phyloP scores from a whole-genome alignment of 2,888 invertebrate genomes.

The Stenchaetothrips biformis region DNA sequence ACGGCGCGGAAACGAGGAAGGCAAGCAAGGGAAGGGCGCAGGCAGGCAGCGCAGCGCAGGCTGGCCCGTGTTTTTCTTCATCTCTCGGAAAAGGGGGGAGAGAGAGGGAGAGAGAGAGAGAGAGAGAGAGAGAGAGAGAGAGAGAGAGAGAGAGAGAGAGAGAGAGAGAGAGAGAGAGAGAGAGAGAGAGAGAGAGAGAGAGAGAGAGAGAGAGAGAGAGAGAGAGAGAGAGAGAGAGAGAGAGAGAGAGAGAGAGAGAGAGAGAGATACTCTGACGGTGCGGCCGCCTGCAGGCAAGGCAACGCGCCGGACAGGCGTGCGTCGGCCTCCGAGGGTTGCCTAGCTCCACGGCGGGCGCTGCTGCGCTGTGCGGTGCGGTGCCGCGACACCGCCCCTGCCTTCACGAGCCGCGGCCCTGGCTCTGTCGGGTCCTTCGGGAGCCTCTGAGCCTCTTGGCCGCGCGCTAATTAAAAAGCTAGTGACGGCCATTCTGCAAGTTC shows the following conservation, averaged over 20 bases:
- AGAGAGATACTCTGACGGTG: not conserved
- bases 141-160: slow-evolving; percentile 34
- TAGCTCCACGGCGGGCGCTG: not conserved
- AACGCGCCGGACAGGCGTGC: not conserved
- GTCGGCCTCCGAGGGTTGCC: not conserved
- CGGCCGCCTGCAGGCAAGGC: not conserved
- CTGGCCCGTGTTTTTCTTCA: not conserved
- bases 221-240: slow-evolving; percentile 1
- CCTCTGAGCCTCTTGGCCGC: too few relatives aligned
- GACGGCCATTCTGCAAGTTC: too few relatives aligned
- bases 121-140: slow-evolving; percentile 34
- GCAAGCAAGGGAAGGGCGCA: too few relatives aligned
- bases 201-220: not conserved
- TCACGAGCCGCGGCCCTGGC: too few relatives aligned
- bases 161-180: slow-evolving; percentile 34
- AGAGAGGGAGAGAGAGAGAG: slow-evolving; percentile 35
- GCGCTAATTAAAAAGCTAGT: too few relatives aligned
- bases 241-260: not conserved
- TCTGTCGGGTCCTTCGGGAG: too few relatives aligned
- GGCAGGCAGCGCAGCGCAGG: too few relatives aligned
- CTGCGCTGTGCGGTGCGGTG: not conserved
- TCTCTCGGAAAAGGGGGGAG: not conserved
- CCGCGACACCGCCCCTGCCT: too few relatives aligned
- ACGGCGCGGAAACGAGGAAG: too few relatives aligned
- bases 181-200: slow-evolving; percentile 19